These are phyloP conservation scores for Chrysogorgia sp. DNA, from an alignment of 92 coral and sea anemone species.

Conservation along the genomic window DNA sequence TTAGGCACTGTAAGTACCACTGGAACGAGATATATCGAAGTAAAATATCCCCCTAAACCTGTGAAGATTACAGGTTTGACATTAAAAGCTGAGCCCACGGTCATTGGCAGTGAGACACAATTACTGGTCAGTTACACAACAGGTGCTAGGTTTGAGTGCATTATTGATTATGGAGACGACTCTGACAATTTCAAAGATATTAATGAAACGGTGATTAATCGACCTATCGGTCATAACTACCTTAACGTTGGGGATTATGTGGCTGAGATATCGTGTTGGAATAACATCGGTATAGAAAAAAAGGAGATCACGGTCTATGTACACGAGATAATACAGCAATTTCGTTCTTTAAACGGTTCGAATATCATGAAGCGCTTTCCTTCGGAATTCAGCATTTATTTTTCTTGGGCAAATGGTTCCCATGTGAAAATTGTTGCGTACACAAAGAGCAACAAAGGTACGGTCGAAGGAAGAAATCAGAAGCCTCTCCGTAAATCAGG, in stretches of 20 bases:
- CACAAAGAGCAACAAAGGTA: background rate
- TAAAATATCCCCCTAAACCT: slow-evolving; percentile 35
- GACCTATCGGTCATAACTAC: slow-evolving; percentile 60
- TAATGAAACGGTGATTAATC: slow-evolving; percentile 48
- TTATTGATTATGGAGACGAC: slow-evolving; percentile 61
- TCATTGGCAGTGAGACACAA: slow-evolving; percentile 49
- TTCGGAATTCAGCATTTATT: slow-evolving; percentile 35
- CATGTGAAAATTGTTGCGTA: slow-evolving; percentile 48
- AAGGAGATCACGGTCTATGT: slow-evolving; percentile 54
- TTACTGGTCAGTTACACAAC: slow-evolving; percentile 48
- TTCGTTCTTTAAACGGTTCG: slow-evolving; percentile 47
- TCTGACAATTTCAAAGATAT: background rate
- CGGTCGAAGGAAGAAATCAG: background rate
- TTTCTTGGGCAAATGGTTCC: slow-evolving; percentile 75
- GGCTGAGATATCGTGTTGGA: slow-evolving; percentile 52
- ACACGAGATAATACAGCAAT: slow-evolving; percentile 62
- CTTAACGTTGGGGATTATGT: slow-evolving; percentile 44
- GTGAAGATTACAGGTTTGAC: slow-evolving; percentile 59
- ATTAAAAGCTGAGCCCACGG: background rate
- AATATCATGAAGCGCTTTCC: slow-evolving; percentile 48
- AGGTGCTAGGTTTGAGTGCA: slow-evolving; percentile 69
- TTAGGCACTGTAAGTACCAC: slow-evolving; percentile 9
- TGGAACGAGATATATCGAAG: slow-evolving; percentile 11
- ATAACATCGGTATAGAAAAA: slow-evolving; percentile 25
- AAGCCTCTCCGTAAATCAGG: background rate